Percentiles rank a stretch among this genome's conserved stretches.
Conservation (phyloP, 2,113 vertebrate species). For the Gasterosteus aculeatus region DNA sequence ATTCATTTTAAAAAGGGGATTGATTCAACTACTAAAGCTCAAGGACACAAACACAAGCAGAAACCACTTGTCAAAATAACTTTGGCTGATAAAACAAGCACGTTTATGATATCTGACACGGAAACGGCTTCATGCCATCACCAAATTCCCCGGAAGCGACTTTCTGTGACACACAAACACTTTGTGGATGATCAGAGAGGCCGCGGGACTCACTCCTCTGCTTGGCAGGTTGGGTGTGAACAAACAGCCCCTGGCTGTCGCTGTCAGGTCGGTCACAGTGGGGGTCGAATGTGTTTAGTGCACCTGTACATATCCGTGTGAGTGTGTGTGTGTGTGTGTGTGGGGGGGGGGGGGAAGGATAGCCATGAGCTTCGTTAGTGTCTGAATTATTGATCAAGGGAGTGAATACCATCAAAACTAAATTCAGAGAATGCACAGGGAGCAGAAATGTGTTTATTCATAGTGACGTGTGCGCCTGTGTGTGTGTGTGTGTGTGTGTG, state of each 20-base stretch:
- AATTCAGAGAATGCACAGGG: constrained; percentile 53
- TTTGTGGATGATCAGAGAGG: constrained; percentile 24
- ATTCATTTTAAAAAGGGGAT: not conserved
- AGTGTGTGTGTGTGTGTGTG: constrained; percentile 25
- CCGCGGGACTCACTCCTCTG: constrained; percentile 27
- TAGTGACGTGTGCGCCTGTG: constrained; percentile 23
- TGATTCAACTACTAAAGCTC: not conserved
- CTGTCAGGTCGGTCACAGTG: constrained; percentile 22
- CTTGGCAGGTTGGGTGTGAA: constrained; percentile 45
- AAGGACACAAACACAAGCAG: not conserved
- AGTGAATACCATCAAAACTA: constrained; percentile 54
- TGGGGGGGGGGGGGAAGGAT: constrained; percentile 10
- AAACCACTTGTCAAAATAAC: constrained; percentile 4
- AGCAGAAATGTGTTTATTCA: constrained; percentile 45
- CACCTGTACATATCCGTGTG: constrained; percentile 5
- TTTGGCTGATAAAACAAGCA: not conserved
- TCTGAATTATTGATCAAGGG: constrained; percentile 77
- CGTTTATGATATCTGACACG: not conserved
- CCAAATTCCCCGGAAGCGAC: constrained; percentile 11
- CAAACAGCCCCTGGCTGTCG: constrained; percentile 27
- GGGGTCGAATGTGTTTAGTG: constrained; percentile 17
- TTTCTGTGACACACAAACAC: constrained; percentile 20
- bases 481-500: constrained; percentile 10
- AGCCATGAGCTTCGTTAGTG: constrained; percentile 48
- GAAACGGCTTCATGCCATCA: not conserved